Conservation (phyloP, 64 coral and sea anemone genomes). For the Pachyseris speciosa region DNA sequence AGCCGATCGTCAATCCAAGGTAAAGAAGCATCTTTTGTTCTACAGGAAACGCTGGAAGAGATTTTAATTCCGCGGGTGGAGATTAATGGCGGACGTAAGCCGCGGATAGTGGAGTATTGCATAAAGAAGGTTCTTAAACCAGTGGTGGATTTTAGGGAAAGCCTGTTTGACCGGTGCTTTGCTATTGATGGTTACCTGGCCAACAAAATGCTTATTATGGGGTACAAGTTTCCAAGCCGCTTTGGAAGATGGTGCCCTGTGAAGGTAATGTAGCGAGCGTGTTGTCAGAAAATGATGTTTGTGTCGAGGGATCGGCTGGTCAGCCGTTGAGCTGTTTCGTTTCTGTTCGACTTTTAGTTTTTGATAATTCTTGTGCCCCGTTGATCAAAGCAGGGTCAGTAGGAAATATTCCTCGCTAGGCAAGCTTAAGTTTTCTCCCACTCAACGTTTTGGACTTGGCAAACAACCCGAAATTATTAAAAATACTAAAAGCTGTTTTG, state of each 20-base stretch:
- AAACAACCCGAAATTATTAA: too few relatives aligned
- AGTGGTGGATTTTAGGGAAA: conserved; percentile 90
- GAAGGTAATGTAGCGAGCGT: conserved; percentile 54
- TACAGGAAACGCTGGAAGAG: conserved; percentile 94
- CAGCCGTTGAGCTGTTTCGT: too few relatives aligned
- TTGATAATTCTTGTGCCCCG: too few relatives aligned
- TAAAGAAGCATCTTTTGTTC: background rate
- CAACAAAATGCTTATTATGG: conserved; percentile 81
- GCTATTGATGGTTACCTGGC: conserved; percentile 79
- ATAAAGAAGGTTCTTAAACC: conserved; percentile 89
- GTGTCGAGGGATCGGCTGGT: too few relatives aligned
- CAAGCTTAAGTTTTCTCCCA: too few relatives aligned
- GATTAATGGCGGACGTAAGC: conserved; percentile 90
- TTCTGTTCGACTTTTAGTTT: too few relatives aligned
- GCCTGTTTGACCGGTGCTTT: conserved; percentile 94
- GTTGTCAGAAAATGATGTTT: too few relatives aligned
- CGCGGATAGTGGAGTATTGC: conserved; percentile 89
- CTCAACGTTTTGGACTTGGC: too few relatives aligned
- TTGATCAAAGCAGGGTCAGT: too few relatives aligned
- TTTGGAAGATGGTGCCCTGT: conserved; percentile 98
- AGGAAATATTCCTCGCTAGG: too few relatives aligned
- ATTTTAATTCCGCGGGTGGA: conserved; percentile 87
- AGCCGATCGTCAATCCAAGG: too few relatives aligned
- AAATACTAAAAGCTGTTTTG: too few relatives aligned
- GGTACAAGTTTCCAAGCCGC: conserved; percentile 94